A percentile compares a stretch with the other conserved stretches of the same genome.
phyloP scores from a whole-genome alignment of 2,797 vertebrate genomes.

The Sebastes iracundus region DNA sequence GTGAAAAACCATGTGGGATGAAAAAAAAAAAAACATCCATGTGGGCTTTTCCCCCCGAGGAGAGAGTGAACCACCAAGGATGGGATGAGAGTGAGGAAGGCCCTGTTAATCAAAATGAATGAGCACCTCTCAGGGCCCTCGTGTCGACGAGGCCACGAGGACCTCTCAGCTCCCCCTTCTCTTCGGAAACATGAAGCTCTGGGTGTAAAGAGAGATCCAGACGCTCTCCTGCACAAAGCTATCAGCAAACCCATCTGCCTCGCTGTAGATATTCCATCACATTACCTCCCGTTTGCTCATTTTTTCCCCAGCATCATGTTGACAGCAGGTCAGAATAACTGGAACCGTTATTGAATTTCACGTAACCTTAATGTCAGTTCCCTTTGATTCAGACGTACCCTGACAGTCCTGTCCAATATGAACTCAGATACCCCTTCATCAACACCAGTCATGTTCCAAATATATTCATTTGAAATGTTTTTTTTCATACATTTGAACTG shows the following conservation, averaged over 20 bases:
- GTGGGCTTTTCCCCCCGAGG: conserved; percentile 53
- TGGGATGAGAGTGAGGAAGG: conserved; percentile 56
- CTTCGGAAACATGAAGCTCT: background rate
- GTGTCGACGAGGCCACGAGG: conserved; percentile 42
- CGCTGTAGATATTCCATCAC: background rate
- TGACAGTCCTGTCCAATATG: background rate
- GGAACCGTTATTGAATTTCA: background rate
- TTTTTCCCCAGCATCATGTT: background rate
- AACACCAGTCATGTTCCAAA: background rate
- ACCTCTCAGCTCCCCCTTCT: background rate
- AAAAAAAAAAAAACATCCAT: conserved; percentile 63
- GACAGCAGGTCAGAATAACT: conserved; percentile 3
- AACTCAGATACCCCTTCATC: background rate
- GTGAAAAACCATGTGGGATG: conserved; percentile 79
- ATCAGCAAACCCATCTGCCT: background rate
- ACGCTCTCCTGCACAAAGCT: conserved; percentile 10
- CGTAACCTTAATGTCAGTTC: background rate
- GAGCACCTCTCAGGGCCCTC: conserved; percentile 57
- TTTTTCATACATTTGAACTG: background rate
- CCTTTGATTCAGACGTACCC: background rate
- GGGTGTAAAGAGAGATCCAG: conserved; percentile 53
- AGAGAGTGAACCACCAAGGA: conserved; percentile 59
- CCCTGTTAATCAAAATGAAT: conserved; percentile 75
- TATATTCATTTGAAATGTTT: background rate
- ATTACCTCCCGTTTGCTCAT: conserved; percentile 17